A percentile compares a stretch with the other conserved stretches of the same genome.
These are phyloP conservation scores for Pterocles orientalis DNA, from an alignment of 2,113 vertebrate species.

Conservation along the genomic window DNA sequence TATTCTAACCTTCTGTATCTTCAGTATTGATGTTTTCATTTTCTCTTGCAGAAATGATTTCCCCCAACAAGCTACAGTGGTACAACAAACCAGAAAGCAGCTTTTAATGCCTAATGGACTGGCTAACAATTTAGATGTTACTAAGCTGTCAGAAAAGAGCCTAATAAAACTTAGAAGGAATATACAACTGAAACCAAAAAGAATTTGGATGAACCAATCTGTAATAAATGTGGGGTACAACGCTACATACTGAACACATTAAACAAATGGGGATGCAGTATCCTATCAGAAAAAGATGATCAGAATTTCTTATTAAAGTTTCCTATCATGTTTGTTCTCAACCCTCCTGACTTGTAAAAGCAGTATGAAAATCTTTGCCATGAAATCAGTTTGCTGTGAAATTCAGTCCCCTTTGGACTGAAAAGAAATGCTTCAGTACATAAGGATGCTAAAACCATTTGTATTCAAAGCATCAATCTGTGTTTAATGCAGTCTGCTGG, in stretches of 20 bases:
- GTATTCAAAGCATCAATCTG: not conserved
- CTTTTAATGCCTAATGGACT: slow-evolving; percentile 28
- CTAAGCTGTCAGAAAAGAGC: not conserved
- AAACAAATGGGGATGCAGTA: not conserved
- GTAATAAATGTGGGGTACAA: not conserved
- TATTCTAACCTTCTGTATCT: not conserved
- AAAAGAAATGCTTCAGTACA: not conserved
- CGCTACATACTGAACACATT: not conserved
- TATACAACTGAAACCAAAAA: not conserved
- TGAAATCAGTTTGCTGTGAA: slow-evolving; percentile 5
- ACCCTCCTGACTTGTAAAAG: not conserved
- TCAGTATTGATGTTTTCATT: slow-evolving; percentile 19
- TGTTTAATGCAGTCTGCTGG: slow-evolving; percentile 46
- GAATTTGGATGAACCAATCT: not conserved
- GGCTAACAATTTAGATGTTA: not conserved
- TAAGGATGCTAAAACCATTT: slow-evolving; percentile 18
- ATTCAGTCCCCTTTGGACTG: not conserved
- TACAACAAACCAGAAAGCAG: slow-evolving; percentile 9
- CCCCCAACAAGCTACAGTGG: not conserved
- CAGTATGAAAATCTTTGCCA: not conserved
- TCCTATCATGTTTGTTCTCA: not conserved
- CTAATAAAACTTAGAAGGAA: slow-evolving; percentile 19
- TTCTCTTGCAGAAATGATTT: slow-evolving; percentile 12
- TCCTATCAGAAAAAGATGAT: not conserved
- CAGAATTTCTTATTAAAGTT: not conserved